These are phyloP conservation scores for Naso thynnoides DNA, from an alignment of 2,797 vertebrate species.

Conservation along the genomic window DNA sequence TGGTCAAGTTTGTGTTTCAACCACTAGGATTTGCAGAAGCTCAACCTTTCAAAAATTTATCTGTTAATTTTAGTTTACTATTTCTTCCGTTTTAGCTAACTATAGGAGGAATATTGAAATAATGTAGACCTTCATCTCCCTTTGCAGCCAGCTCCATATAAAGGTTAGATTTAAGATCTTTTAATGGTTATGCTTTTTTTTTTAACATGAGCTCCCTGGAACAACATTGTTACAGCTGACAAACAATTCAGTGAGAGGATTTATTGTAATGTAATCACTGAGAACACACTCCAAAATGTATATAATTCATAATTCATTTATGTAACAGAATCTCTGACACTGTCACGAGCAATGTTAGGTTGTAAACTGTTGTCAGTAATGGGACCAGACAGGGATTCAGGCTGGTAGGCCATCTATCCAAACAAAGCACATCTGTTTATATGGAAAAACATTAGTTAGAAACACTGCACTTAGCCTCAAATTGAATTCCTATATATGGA, in stretches of 20 bases:
- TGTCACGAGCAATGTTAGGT: conserved; percentile 33
- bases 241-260: conserved; percentile 32
- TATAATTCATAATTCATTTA: conserved; percentile 39
- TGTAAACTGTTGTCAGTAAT: conserved; percentile 39
- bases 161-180: background rate
- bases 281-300: conserved; percentile 45
- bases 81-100: background rate
- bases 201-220: background rate
- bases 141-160: background rate
- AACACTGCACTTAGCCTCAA: conserved; percentile 18
- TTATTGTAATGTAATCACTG: conserved; percentile 21
- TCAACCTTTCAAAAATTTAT: background rate
- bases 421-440: conserved; percentile 51
- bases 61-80: background rate
- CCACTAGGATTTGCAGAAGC: no score
- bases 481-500: conserved; percentile 15
- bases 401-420: conserved; percentile 25
- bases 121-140: background rate
- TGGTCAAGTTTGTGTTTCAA: background rate
- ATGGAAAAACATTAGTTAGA: conserved; percentile 19
- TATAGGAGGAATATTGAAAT: background rate
- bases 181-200: background rate
- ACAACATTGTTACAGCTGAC: background rate
- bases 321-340: conserved; percentile 36
- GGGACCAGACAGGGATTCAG: conserved; percentile 40